Evolutionary conservation across 2,113 vertebrate genomes (phyloP).

Genomic region (Chaetorhynchus papuensis): DNA sequence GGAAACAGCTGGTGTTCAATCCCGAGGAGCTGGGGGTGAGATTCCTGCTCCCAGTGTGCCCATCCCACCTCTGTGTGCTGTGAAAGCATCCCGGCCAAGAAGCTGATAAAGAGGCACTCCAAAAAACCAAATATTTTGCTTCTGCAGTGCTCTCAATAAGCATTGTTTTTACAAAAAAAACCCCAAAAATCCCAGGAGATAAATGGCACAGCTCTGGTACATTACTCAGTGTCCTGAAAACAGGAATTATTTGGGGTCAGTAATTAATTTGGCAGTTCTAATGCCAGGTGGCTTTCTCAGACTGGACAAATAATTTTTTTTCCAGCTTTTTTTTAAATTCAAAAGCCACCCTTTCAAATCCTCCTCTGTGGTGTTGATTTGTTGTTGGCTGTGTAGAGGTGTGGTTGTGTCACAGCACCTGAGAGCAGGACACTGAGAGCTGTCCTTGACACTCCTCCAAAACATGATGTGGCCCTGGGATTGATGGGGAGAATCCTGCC

Average conservation of each 20-base stretch:
- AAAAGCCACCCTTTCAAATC: not conserved
- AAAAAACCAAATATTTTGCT: not conserved
- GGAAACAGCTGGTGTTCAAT: not conserved
- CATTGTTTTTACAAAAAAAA: not conserved
- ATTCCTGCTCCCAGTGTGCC: not conserved
- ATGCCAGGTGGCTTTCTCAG: not conserved
- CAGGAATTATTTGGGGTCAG: not conserved
- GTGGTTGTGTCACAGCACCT: not conserved
- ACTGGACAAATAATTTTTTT: not conserved
- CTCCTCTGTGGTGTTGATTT: fast-evolving
- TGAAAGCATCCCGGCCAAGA: not conserved
- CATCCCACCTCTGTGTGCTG: not conserved
- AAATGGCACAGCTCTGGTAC: not conserved
- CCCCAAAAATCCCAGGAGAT: not conserved
- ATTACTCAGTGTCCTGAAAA: not conserved
- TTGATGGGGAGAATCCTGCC: not conserved
- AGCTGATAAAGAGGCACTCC: not conserved
- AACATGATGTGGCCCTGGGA: not conserved
- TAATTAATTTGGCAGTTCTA: not conserved
- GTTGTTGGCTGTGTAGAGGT: not conserved
- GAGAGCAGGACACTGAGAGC: not conserved
- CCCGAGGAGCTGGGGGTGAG: not conserved
- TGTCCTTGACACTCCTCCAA: not conserved
- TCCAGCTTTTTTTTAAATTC: not conserved
- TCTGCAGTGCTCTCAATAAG: not conserved